Conservation (phyloP, 1,140 invertebrate species). For the Zaprionus taronus region DNA sequence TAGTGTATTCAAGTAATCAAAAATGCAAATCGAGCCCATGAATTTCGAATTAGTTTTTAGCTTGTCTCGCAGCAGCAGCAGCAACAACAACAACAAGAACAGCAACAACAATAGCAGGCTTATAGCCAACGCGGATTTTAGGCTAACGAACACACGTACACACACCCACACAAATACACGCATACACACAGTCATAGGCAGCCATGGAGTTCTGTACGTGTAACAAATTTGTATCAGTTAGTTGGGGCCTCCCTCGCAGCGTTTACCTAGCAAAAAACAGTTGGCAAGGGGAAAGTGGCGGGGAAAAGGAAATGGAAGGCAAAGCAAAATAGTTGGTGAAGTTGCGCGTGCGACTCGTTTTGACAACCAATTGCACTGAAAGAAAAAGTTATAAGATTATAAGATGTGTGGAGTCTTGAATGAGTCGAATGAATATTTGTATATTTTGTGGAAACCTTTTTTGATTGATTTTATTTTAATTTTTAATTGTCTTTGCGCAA, state of each 20-base stretch:
- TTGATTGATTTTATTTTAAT: background rate
- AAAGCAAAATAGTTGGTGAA: conserved; percentile 56
- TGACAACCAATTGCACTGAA: conserved; percentile 32
- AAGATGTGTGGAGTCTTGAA: background rate
- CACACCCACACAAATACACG: conserved; percentile 13
- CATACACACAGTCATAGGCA: conserved; percentile 18
- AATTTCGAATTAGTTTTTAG: conserved; percentile 83
- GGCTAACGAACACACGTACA: conserved; percentile 79
- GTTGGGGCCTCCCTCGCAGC: conserved; percentile 55
- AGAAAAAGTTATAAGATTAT: conserved; percentile 1
- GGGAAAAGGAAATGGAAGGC: background rate
- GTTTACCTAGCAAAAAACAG: conserved; percentile 54
- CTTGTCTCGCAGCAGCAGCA: conserved; percentile 40
- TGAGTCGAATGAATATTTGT: background rate
- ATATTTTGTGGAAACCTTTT: background rate
- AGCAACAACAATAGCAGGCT: conserved; percentile 36
- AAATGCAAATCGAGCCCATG: conserved; percentile 82
- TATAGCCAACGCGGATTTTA: conserved; percentile 72
- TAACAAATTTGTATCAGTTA: conserved; percentile 80
- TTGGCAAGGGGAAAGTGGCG: conserved; percentile 18
- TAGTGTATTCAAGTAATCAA: conserved; percentile 79
- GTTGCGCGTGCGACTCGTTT: conserved; percentile 45
- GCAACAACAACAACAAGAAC: conserved; percentile 29
- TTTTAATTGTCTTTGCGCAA: too few species aligned
- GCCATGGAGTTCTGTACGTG: conserved; percentile 57